Evolutionary conservation across 2,797 vertebrate species (phyloP).

Genomic region (Eulemur rubriventer): DNA sequence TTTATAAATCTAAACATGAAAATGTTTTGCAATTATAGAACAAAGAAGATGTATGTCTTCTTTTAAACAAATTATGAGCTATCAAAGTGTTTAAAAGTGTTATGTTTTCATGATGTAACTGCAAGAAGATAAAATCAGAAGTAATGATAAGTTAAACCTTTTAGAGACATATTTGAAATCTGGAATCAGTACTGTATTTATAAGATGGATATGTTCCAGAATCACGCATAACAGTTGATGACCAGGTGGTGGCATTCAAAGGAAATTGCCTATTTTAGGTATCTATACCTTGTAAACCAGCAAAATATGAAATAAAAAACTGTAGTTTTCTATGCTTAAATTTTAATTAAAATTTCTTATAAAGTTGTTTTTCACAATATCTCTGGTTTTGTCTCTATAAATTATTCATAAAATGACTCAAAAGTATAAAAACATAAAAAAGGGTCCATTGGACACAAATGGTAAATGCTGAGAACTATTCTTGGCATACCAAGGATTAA

Average conservation of each 20-base stretch:
- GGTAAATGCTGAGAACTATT: background rate
- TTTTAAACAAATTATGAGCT: background rate
- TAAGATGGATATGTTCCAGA: background rate
- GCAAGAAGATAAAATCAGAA: constrained; percentile 33
- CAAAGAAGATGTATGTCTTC: background rate
- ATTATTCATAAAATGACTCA: constrained; percentile 18
- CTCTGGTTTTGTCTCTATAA: background rate
- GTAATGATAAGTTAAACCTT: background rate
- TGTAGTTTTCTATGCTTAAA: background rate
- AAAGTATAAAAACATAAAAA: background rate
- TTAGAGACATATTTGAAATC: background rate
- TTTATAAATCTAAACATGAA: constrained; percentile 5
- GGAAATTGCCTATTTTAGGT: background rate
- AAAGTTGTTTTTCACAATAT: background rate
- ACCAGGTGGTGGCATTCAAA: background rate
- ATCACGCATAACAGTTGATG: background rate
- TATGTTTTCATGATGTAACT: background rate
- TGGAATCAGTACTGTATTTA: background rate
- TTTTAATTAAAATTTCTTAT: constrained; percentile 20
- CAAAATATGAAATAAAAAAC: background rate
- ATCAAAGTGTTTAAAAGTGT: background rate
- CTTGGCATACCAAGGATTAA: background rate
- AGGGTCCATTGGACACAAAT: background rate
- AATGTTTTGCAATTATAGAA: background rate
- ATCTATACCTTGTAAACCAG: background rate